Base-by-base conservation (phyloP, 1,140 invertebrate genomes). In the Tribolium madens region DNA sequence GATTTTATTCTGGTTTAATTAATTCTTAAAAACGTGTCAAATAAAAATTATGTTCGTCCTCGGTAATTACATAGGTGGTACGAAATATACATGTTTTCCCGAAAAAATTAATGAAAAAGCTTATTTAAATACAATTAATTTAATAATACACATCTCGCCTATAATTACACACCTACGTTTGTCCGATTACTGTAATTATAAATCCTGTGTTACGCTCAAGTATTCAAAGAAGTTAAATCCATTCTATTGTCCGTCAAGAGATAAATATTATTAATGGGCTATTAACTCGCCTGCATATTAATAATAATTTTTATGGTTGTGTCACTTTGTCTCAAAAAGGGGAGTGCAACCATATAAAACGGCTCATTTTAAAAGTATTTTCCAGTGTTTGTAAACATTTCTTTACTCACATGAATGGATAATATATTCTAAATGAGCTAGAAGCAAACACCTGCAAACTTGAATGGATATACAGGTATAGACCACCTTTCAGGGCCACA, bases 101-200 rank as follows among this genome's bases (percentile, higher is more conserved):
- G 13, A 64, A 64, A 64, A 64, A 18, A 10, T 33, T 31, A 64
- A 12, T 18, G 31, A 64, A 64, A 64, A 48, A 52, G 17, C 46
- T 52, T 72, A 72, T 72, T 72, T 72, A 50, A 72, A 72, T 72
- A 72, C 70, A 72, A 72, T 72, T 72, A 72, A 72, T 50, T 50
- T 72, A 72, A 72, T 72, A 50, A 72, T 50, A 72, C 13, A 21
- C 50, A 14, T 64, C 21, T 64, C 57, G 17, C 12, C 57, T 33
- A 33, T 64, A 64, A 64, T 64, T 64, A 64, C 13, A 64, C 57
- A 33, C 57, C 26, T 64, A 64, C 57, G 57, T 33, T 18, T 4
- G 21, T 31, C 21, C 57, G 57, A 64, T 64, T 36, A 64, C 26
- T 31, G 26, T 64, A 64, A 64, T 72, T 72, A 72, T 72, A 72